Percentiles rank a stretch among this genome's conserved stretches.
Evolutionary conservation across 2,888 invertebrate genomes (phyloP).

Genomic region (Philonicus albiceps): DNA sequence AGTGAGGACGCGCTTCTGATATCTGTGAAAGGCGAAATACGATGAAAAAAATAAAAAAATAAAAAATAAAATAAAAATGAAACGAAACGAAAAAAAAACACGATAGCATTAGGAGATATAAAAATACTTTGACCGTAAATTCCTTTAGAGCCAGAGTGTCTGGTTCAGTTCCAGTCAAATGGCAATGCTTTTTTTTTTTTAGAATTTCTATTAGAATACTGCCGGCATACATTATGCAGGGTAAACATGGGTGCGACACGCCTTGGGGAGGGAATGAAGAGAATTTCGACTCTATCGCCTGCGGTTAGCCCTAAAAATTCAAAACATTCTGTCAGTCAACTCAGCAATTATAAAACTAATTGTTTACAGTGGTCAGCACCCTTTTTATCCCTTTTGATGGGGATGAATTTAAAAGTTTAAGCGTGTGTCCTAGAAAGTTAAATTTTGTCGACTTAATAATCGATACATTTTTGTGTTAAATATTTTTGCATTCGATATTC

Average conservation of each 20-base stretch:
- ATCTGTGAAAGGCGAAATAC: background rate
- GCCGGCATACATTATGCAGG: background rate
- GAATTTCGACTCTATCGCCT: background rate
- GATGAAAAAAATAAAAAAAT: background rate
- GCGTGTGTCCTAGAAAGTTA: too few relatives aligned
- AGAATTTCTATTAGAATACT: background rate
- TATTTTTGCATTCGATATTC: too few relatives aligned
- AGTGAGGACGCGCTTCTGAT: conserved; percentile 18
- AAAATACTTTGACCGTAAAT: background rate
- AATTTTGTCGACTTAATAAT: too few relatives aligned
- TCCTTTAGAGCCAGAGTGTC: background rate
- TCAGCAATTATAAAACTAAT: background rate
- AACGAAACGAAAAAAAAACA: background rate
- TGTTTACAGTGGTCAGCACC: background rate
- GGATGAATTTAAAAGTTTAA: background rate
- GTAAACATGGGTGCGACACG: background rate
- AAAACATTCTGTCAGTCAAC: background rate
- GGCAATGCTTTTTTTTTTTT: background rate
- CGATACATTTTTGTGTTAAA: too few relatives aligned
- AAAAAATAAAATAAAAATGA: background rate
- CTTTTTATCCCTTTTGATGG: background rate
- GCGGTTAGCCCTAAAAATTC: background rate
- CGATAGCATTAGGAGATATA: background rate
- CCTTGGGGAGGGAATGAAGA: background rate
- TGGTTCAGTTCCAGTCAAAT: background rate